Evolutionary conservation across 2,888 invertebrate species (phyloP).

Genomic region (Sesia apiformis): DNA sequence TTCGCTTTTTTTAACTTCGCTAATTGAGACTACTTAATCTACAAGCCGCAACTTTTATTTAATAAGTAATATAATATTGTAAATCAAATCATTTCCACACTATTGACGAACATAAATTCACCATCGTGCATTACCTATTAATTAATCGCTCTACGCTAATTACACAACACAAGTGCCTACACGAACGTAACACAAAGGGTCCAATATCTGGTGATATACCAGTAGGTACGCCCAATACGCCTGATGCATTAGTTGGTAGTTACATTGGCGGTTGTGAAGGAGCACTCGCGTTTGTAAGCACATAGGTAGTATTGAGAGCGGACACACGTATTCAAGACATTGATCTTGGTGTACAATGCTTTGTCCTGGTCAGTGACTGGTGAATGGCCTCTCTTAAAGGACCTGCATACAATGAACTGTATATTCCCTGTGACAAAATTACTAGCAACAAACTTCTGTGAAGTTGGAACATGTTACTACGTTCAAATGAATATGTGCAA

Average conservation of each 20-base stretch:
- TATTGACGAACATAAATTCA: background rate
- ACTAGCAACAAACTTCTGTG: slow-evolving; percentile 19
- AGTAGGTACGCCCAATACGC: slow-evolving; percentile 9
- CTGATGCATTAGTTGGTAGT: slow-evolving; percentile 3
- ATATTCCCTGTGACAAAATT: slow-evolving; percentile 40
- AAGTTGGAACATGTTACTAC: slow-evolving; percentile 5
- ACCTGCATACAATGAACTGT: slow-evolving; percentile 37
- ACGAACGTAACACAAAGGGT: slow-evolving; percentile 47
- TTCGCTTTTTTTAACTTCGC: too few species aligned
- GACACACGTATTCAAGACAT: slow-evolving; percentile 46
- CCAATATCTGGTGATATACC: slow-evolving; percentile 7
- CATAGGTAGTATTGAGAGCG: slow-evolving; percentile 37
- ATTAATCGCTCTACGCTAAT: slow-evolving; percentile 66
- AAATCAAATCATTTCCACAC: background rate
- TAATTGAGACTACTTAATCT: too few species aligned
- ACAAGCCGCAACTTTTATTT: too few species aligned
- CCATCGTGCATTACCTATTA: slow-evolving; percentile 48
- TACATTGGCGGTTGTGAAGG: slow-evolving; percentile 35
- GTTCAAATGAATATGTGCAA: slow-evolving; percentile 4
- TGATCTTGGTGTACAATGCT: slow-evolving; percentile 58
- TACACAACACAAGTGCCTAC: slow-evolving; percentile 55
- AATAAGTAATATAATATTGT: too few species aligned
- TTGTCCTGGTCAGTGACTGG: slow-evolving; percentile 44
- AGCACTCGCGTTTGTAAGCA: slow-evolving; percentile 23
- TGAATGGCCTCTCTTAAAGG: slow-evolving; percentile 45